phyloP scores from a whole-genome alignment of 2,797 vertebrate species.

The Cynopterus sphinx region DNA sequence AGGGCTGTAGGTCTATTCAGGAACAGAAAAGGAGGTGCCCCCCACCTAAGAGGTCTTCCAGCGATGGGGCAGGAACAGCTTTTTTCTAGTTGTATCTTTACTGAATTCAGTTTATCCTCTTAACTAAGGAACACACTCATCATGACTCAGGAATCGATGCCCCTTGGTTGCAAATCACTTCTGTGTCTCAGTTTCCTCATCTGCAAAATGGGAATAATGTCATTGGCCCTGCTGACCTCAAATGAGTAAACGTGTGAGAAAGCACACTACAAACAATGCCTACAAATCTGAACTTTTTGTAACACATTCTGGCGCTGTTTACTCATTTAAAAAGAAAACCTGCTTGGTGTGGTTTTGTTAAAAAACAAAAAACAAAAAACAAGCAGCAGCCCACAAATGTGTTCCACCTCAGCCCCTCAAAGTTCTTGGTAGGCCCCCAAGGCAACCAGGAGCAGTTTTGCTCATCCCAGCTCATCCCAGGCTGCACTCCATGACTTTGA shows the following conservation, averaged over 20 bases:
- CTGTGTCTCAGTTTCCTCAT: not conserved
- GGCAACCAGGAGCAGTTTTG: not conserved
- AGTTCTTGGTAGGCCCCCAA: slow-evolving; percentile 12
- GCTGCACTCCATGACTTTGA: not conserved
- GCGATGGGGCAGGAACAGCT: not conserved
- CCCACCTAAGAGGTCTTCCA: not conserved
- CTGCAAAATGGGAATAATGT: not conserved
- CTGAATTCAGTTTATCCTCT: not conserved
- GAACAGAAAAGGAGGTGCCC: too few relatives aligned
- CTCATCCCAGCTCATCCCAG: not conserved
- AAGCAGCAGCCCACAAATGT: slow-evolving; percentile 22
- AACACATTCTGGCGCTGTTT: not conserved
- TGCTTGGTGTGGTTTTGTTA: slow-evolving; percentile 46
- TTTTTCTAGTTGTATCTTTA: not conserved
- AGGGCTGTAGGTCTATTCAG: not conserved
- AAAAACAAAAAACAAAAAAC: not conserved
- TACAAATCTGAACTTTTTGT: not conserved
- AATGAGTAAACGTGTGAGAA: not conserved
- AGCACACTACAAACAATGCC: not conserved
- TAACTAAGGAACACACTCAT: not conserved
- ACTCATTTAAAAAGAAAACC: slow-evolving; percentile 26
- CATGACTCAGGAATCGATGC: not conserved
- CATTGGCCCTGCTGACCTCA: not conserved
- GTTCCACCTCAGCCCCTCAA: slow-evolving; percentile 10
- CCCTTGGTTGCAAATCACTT: not conserved